phyloP scores from a whole-genome alignment of 2,888 invertebrate genomes.

The Tipula lateralis region DNA sequence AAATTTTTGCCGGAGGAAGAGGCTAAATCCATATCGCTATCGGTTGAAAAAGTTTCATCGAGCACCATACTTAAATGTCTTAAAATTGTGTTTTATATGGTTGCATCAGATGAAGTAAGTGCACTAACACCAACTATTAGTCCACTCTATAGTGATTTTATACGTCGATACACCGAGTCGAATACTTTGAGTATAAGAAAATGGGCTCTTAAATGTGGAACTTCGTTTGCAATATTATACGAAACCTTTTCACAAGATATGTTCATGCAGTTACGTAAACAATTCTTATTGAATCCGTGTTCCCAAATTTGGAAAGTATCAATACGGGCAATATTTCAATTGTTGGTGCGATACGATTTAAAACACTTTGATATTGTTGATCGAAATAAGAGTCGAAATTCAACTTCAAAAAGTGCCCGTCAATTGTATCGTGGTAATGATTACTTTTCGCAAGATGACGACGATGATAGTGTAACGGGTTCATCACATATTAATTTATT shows the following conservation, averaged over 20 bases:
- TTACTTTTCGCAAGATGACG: background rate
- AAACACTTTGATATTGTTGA: conserved; percentile 43
- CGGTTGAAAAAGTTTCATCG: conserved; percentile 42
- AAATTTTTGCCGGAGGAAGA: conserved; percentile 36
- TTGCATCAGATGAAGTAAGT: conserved; percentile 51
- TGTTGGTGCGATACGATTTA: conserved; percentile 45
- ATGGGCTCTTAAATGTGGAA: conserved; percentile 65
- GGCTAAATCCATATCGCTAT: conserved; percentile 36
- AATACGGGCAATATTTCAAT: conserved; percentile 45
- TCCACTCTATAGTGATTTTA: conserved; percentile 48
- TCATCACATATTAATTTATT: conserved; percentile 41
- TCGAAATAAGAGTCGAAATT: conserved; percentile 36
- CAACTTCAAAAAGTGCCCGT: conserved; percentile 42
- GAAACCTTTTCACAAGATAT: conserved; percentile 62
- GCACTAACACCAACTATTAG: conserved; percentile 52
- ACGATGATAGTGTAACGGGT: background rate
- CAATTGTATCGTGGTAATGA: conserved; percentile 46
- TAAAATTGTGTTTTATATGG: conserved; percentile 54
- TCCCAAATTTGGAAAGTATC: conserved; percentile 45
- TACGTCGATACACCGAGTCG: conserved; percentile 50
- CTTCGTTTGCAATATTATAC: conserved; percentile 68
- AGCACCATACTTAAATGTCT: conserved; percentile 56
- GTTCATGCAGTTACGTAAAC: conserved; percentile 44
- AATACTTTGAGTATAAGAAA: conserved; percentile 57
- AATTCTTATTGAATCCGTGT: conserved; percentile 46